phyloP scores from a whole-genome alignment of 2,888 invertebrate species.

The Drosophila paucipuncta region DNA sequence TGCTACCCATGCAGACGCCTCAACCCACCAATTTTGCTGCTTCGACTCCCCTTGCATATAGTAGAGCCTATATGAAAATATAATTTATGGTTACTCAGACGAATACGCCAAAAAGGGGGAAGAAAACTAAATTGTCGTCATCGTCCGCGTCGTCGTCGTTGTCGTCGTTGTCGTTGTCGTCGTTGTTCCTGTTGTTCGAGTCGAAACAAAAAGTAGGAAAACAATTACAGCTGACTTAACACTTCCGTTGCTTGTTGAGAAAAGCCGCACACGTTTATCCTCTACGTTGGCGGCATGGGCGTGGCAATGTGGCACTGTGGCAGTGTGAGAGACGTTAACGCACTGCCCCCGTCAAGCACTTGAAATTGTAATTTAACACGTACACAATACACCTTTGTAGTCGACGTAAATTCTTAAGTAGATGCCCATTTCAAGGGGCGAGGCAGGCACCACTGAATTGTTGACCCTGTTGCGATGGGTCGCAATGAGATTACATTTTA shows the following conservation, averaged over 20 bases:
- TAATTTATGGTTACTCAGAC: slow-evolving; percentile 76
- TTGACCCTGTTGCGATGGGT: slow-evolving; percentile 12
- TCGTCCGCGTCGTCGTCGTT: slow-evolving; percentile 21
- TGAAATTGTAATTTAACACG: slow-evolving; percentile 77
- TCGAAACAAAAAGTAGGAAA: slow-evolving; percentile 66
- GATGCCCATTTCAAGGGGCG: slow-evolving; percentile 1
- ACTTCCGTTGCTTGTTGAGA: slow-evolving; percentile 78
- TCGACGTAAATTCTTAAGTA: slow-evolving; percentile 13
- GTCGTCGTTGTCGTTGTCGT: slow-evolving; percentile 49
- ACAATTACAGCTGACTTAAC: slow-evolving; percentile 81
- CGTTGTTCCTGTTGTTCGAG: slow-evolving; percentile 20
- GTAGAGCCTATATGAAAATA: slow-evolving; percentile 46
- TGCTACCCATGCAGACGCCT: slow-evolving; percentile 47
- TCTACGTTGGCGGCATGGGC: slow-evolving; percentile 7
- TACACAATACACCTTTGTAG: slow-evolving; percentile 45
- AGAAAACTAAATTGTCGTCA: slow-evolving; percentile 73
- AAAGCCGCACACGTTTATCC: slow-evolving; percentile 69
- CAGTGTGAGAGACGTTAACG: slow-evolving; percentile 42
- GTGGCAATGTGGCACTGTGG: background rate
- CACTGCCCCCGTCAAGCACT: slow-evolving; percentile 64
- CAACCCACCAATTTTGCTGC: background rate
- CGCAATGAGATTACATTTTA: slow-evolving; percentile 4
- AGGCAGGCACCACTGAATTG: background rate
- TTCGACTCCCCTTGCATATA: slow-evolving; percentile 17
- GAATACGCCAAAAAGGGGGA: slow-evolving; percentile 36